A percentile compares a stretch with the other conserved stretches of the same genome.
Conservation (phyloP, 2,888 invertebrate species). For the Ormyrus labotus region DNA sequence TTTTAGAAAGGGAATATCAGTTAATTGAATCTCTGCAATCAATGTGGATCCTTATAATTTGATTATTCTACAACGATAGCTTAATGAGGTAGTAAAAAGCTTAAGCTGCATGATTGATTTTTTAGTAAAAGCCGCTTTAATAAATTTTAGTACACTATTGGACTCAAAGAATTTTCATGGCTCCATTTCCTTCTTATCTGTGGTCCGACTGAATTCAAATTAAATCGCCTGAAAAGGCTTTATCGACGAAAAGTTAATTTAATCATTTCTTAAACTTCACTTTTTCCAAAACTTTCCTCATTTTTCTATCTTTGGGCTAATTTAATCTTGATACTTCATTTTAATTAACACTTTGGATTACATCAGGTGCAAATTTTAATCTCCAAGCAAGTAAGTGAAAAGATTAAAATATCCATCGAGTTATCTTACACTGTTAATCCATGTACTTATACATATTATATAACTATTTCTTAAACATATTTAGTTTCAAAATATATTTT, state of each 20-base stretch:
- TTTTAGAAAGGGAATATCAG: background rate
- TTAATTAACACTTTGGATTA: background rate
- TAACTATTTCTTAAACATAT: too few species aligned
- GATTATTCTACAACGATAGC: background rate
- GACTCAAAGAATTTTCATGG: background rate
- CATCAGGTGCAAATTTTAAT: background rate
- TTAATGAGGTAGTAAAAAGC: background rate
- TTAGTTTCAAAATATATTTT: too few species aligned
- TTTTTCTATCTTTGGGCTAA: background rate
- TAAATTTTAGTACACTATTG: background rate
- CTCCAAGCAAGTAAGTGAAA: background rate
- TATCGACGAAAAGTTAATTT: slow-evolving; percentile 14
- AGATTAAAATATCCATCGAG: too few species aligned
- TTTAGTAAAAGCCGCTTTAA: slow-evolving; percentile 7
- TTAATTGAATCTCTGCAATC: slow-evolving; percentile 2
- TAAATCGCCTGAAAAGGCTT: background rate
- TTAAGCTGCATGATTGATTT: background rate
- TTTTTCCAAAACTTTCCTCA: background rate
- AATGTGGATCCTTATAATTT: background rate
- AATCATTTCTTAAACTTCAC: slow-evolving; percentile 7
- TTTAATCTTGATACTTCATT: background rate
- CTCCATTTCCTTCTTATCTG: slow-evolving; percentile 14
- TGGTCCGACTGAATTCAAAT: slow-evolving; percentile 4
- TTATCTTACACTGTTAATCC: too few species aligned
- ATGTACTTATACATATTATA: too few species aligned